phyloP scores from a whole-genome alignment of 1,140 invertebrate genomes.

The Apis cerana region DNA sequence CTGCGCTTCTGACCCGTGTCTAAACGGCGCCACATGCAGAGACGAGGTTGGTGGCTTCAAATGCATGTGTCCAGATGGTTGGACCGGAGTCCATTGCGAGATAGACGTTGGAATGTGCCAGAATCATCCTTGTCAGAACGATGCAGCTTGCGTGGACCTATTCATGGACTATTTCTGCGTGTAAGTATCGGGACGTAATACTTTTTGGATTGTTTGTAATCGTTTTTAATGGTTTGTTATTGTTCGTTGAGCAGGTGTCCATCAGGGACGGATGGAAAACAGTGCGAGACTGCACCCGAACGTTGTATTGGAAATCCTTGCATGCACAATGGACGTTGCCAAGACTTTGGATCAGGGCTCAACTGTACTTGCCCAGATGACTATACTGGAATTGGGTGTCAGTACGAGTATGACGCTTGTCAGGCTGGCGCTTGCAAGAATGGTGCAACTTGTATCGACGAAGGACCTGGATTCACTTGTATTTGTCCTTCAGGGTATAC shows the following conservation, averaged over 20 bases:
- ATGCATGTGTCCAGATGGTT: conserved; percentile 92
- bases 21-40: conserved; percentile 93
- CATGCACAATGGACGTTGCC: conserved; percentile 96
- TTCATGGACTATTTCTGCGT: conserved; percentile 98
- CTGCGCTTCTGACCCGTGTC: conserved; percentile 92
- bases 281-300: conserved; percentile 97
- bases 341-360: conserved; percentile 96
- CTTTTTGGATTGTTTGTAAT: neutral
- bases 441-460: conserved; percentile 94
- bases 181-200: conserved; percentile 81
- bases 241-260: conserved; percentile 85
- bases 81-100: conserved; percentile 94
- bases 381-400: conserved; percentile 93
- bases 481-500: conserved; percentile 92
- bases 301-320: conserved; percentile 97
- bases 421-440: conserved; percentile 94
- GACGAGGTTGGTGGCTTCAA: conserved; percentile 93
- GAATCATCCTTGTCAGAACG: conserved; percentile 93
- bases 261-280: conserved; percentile 95
- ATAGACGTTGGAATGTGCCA: conserved; percentile 93
- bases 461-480: conserved; percentile 92
- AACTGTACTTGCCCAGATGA: conserved; percentile 95
- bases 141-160: conserved; percentile 95
- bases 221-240: neutral
- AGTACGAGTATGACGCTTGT: conserved; percentile 96